Conservation (phyloP, 1,140 invertebrate species). For the Proales similis region DNA sequence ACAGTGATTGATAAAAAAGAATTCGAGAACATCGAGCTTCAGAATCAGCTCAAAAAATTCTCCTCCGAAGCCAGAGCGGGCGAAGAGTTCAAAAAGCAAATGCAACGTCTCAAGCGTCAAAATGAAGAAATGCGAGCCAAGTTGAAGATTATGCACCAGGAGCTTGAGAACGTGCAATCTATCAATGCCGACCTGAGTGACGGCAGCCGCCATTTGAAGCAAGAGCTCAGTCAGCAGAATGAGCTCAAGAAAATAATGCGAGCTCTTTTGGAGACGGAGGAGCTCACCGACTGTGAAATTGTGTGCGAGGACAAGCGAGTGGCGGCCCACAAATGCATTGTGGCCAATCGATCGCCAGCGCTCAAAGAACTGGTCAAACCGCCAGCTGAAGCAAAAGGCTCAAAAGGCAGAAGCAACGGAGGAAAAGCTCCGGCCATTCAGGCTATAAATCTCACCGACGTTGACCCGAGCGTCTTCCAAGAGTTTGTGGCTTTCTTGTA, state of each 20-base stretch:
- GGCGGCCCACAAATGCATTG: constrained; percentile 13
- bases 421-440: too few species aligned
- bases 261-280: neutral
- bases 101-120: neutral
- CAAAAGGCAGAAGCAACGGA: neutral
- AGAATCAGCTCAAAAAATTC: neutral
- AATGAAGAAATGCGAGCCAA: constrained; percentile 13
- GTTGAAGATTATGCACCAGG: neutral
- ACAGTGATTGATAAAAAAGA: constrained; percentile 32
- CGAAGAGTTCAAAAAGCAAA: constrained; percentile 32
- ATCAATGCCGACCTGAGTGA: constrained; percentile 9
- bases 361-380: constrained; percentile 10
- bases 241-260: constrained; percentile 13
- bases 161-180: neutral
- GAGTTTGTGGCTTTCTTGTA: constrained; percentile 12
- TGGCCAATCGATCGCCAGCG: neutral
- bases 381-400: neutral
- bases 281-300: neutral
- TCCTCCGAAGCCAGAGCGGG: neutral
- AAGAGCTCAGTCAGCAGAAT: constrained; percentile 13
- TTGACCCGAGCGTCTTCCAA: constrained; percentile 12
- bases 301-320: neutral
- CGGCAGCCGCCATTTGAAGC: constrained; percentile 1
- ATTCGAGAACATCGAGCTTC: constrained; percentile 19
- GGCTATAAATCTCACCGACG: constrained; percentile 5